A percentile compares a stretch with the other conserved stretches of the same genome.
Conservation (phyloP, 2,113 vertebrate species). For the Hippocampus guttulatus region DNA sequence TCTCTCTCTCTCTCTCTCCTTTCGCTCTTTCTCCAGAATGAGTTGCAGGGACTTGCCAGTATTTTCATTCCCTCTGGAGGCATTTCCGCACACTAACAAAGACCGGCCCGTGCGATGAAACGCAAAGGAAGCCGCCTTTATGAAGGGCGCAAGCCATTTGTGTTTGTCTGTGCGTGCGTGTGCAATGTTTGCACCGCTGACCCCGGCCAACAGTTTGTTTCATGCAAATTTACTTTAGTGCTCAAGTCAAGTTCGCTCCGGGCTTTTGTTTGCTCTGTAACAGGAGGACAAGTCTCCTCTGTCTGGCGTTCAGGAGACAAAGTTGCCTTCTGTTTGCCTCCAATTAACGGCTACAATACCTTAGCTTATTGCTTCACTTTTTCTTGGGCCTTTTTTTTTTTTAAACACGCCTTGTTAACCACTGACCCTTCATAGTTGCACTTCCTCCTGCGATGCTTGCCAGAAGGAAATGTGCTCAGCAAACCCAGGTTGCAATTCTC, state of each 20-base stretch:
- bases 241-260: conserved; percentile 58
- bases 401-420: conserved; percentile 54
- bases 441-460: conserved; percentile 47
- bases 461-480: conserved; percentile 55
- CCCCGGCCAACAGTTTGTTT: conserved; percentile 57
- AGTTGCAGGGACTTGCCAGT: conserved; percentile 76
- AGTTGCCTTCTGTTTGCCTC: conserved; percentile 51
- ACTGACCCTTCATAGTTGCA: conserved; percentile 40
- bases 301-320: conserved; percentile 44
- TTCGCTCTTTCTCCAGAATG: conserved; percentile 47
- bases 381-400: conserved; percentile 22
- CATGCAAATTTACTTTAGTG: conserved; percentile 65
- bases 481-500: conserved; percentile 51
- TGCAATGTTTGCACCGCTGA: conserved; percentile 39
- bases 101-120: conserved; percentile 69
- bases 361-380: conserved; percentile 35
- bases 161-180: conserved; percentile 21
- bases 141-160: conserved; percentile 48
- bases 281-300: conserved; percentile 48
- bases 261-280: conserved; percentile 60
- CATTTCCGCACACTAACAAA: conserved; percentile 78
- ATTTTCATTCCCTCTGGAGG: conserved; percentile 77
- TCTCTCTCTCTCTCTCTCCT: conserved; percentile 27
- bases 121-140: conserved; percentile 73
- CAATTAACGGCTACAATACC: conserved; percentile 58